Base-by-base conservation (phyloP, 1,140 invertebrate species). In the Caenorhabditis latens region DNA sequence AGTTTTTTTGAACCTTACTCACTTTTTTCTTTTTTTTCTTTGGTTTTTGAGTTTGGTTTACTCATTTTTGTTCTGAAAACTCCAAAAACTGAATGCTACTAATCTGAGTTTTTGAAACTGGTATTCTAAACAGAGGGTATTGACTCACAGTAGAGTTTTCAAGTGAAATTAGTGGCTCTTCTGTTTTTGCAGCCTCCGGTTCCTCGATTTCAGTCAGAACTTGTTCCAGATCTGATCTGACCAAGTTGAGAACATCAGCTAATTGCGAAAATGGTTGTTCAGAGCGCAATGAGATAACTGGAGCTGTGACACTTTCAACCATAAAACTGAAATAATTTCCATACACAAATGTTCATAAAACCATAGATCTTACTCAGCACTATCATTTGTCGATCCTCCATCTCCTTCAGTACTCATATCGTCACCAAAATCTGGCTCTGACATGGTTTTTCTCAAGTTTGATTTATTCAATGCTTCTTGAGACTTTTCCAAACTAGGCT, bases 121-220 rank as follows among this genome's bases (percentile, higher is more conserved):
- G 16, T 53, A 0, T 53, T 14, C 11, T 14, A 1, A 21, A 79
- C 8, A 50, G 8, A 3, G 24, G 53, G 24, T n/a, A 43, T 53
- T 11, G 21, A 50, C 71, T 79, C 2, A 79, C 71, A 2, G 71
- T 79, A 13, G 71, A 79, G 19, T 53, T 79, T 50, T 79, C 71
- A 79, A 79, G 46, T 21, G 71, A 79, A 19, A 55, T 71, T 42
- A 48, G 83, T 8, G 83, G 84, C 21, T 65, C 55, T 53, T 67
- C 75, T 21, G 48, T 42, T 21, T 61, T 84, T 6, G 53, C 65
- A 19, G 88, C n/a, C 21, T 89, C 84, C 42, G 67, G 65, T 40
- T 89, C 67, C 19, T 89, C 89, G 6, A 89, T 86, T 53, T 89
- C 63, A 19, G 58, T 61, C 16, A 89, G 86, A 24, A 89, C 67